Evolutionary conservation across 1,140 invertebrate genomes (phyloP).

Genomic region (Trichonephila clavipes): DNA sequence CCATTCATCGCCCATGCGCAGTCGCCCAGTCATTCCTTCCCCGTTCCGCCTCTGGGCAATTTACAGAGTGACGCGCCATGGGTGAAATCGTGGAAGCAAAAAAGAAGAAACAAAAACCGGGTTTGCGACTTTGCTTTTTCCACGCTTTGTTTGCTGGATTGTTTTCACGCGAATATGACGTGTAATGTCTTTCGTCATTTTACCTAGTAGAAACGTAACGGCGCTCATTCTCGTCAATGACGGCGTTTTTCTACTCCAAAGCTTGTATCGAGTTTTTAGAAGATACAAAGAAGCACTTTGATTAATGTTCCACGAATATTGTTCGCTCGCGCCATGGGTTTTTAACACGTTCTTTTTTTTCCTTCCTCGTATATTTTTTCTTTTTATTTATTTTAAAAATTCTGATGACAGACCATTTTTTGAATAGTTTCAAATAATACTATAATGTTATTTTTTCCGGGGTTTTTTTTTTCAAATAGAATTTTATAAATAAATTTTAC

Average conservation of each 20-base stretch:
- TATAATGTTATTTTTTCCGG: too few relatives aligned
- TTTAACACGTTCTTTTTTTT: too few relatives aligned
- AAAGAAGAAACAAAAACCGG: conserved; percentile 9
- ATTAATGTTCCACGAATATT: neutral
- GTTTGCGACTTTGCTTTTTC: neutral
- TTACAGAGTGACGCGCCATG: neutral
- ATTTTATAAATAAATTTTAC: too few relatives aligned
- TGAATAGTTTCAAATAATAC: too few relatives aligned
- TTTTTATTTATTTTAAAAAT: too few relatives aligned
- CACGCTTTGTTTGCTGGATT: conserved; percentile 29
- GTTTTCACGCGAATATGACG: conserved; percentile 44
- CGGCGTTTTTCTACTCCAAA: neutral
- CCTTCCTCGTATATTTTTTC: too few relatives aligned
- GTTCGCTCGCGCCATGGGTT: too few relatives aligned
- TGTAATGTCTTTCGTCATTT: conserved; percentile 53
- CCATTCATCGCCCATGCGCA: neutral
- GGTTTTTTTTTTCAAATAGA: too few relatives aligned
- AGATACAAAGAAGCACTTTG: neutral
- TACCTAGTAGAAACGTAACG: conserved; percentile 53
- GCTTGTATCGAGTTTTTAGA: neutral
- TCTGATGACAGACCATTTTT: too few relatives aligned
- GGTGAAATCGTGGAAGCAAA: conserved; percentile 13
- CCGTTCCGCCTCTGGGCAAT: neutral
- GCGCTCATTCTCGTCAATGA: neutral
- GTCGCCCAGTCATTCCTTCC: neutral